Evolutionary conservation across 1,140 invertebrate species (phyloP).

Genomic region (Leguminivora glycinivorella): DNA sequence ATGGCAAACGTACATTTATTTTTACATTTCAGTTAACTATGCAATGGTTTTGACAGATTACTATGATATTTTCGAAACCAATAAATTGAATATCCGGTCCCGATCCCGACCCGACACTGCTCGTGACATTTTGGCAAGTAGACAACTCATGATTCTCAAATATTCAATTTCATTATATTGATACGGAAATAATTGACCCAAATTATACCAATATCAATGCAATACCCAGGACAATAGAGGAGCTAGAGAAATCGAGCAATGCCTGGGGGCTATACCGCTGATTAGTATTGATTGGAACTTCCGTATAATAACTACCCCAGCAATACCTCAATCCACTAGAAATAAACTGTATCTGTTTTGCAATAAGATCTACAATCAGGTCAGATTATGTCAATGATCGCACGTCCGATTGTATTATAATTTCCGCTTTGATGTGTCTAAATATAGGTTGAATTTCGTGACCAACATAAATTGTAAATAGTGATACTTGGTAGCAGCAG

Average conservation of each 20-base stretch:
- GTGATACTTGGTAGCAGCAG: no score
- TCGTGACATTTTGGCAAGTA: neutral
- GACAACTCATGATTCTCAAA: neutral
- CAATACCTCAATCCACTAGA: no score
- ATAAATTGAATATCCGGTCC: no score
- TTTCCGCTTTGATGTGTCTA: no score
- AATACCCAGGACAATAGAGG: neutral
- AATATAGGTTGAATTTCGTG: no score
- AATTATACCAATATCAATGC: neutral
- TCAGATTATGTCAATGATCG: no score
- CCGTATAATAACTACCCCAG: neutral
- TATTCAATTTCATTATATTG: neutral
- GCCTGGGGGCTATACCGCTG: neutral
- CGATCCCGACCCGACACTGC: neutral
- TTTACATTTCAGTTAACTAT: no score
- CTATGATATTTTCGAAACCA: no score
- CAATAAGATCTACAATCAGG: neutral
- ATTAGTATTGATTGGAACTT: slow-evolving; percentile 7
- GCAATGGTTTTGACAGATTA: no score
- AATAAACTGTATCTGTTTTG: neutral
- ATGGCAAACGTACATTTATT: no score
- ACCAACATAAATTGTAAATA: no score
- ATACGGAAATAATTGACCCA: neutral
- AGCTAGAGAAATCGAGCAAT: neutral
- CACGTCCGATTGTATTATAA: no score